Evolutionary conservation across 2,888 invertebrate genomes (phyloP), one percentile per base, ranked within the genome.

Genomic region (Polyommatus iphigenia): DNA sequence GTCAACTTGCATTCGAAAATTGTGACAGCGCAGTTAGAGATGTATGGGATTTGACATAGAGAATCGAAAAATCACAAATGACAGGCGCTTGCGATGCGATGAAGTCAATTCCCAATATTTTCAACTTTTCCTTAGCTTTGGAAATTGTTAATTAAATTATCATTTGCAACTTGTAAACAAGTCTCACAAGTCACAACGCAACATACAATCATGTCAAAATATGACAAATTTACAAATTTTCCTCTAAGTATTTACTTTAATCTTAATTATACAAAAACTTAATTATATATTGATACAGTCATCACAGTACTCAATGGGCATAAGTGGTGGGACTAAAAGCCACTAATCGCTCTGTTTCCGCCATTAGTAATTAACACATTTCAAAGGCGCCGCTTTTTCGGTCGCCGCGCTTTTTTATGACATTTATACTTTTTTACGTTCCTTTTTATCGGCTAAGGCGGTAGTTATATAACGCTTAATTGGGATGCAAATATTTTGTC

Each of bases 291-390:
- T 67, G 32, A 67, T 67, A 32, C 67, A 67, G 29, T 67, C 67
- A 67, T 67, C 67, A 18, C 4, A 24, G 67, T 67, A 67, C 67
- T 67, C 15, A 67, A 32, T 67, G 67, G 83, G 89, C 90, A 90
- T 90, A 90, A 90, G 88, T 84, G 59, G 73, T 73, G 84, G 85
- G 84, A 83, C 87, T 89, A 86, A 88, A 85, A 88, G 88, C 84
- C 90, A 90, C 89, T 90, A 91, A 91, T 91, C 90, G 89, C 76
- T 79, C 81, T 85, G 89, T 89, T 91, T 91, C 91, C 91, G 91
- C 87, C 89, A 88, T 86, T 85, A 59, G 82, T 86, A 85, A 89
- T 89, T 87, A 89, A 86, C 87, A 83, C 83, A 83, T 83, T 81
- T 81, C 81, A 83, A 84, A 83, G 84, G 80, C 83, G 83, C 82